phyloP scores from a whole-genome alignment of 2,797 vertebrate species.

The Emys orbicularis region DNA sequence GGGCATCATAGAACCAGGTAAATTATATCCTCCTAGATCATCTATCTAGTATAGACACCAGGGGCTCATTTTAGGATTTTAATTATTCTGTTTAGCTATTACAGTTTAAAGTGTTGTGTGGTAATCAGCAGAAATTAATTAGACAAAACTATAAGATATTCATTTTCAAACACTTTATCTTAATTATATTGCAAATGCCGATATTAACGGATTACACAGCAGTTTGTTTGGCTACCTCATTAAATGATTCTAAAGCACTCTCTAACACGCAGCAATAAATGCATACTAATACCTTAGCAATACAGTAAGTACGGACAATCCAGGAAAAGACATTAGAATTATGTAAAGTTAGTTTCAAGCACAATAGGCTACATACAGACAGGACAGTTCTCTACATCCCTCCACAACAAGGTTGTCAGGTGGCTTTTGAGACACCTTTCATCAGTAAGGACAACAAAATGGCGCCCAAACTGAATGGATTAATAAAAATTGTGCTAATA shows the following conservation, averaged over 20 bases:
- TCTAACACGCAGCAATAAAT: conserved; percentile 55
- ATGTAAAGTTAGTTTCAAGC: neutral
- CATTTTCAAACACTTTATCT: conserved; percentile 73
- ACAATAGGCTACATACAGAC: conserved; percentile 16
- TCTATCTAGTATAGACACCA: conserved; percentile 8
- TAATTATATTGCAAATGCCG: conserved; percentile 75
- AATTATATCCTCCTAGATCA: too few species aligned
- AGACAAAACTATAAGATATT: conserved; percentile 67
- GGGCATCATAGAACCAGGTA: conserved; percentile 27
- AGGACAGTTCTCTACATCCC: conserved; percentile 36
- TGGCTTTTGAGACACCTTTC: conserved; percentile 34
- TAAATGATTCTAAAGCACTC: conserved; percentile 62
- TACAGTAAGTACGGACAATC: neutral
- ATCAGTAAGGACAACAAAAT: conserved; percentile 26
- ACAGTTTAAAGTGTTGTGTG: conserved; percentile 63
- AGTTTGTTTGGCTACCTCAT: conserved; percentile 72
- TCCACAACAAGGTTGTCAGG: conserved; percentile 6
- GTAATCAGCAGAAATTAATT: conserved; percentile 73
- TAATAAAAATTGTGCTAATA: neutral
- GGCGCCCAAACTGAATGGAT: neutral
- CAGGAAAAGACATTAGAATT: conserved; percentile 41
- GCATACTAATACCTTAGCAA: conserved; percentile 32
- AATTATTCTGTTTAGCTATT: conserved; percentile 75
- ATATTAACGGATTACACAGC: conserved; percentile 74
- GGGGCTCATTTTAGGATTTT: conserved; percentile 50